A percentile compares a stretch with the other conserved stretches of the same genome.
Evolutionary conservation across 2,113 vertebrate genomes (phyloP).

Genomic region (Mungos mungo): DNA sequence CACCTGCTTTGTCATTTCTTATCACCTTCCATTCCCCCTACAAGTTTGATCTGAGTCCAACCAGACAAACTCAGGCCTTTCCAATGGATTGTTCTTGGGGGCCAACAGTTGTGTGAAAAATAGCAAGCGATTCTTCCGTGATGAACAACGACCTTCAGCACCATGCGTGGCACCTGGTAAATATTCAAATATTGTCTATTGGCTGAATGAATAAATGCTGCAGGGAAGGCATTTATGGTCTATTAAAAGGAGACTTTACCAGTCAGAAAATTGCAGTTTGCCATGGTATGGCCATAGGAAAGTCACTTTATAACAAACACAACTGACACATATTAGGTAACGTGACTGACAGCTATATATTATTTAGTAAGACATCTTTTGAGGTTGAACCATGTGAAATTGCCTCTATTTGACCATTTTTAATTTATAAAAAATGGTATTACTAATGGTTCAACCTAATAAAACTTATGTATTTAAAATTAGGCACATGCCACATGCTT

Average conservation of each 20-base stretch:
- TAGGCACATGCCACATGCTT: neutral
- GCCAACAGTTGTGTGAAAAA: neutral
- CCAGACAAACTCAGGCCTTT: neutral
- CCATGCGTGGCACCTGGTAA: neutral
- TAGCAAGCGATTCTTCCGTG: neutral
- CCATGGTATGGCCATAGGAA: neutral
- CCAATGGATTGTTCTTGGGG: neutral
- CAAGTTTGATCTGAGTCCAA: neutral
- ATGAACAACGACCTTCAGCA: neutral
- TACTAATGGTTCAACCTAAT: neutral
- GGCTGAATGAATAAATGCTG: neutral
- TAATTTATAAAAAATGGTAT: conserved; percentile 31
- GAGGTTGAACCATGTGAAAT: neutral
- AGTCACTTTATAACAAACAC: neutral
- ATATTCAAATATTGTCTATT: neutral
- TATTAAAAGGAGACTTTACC: neutral
- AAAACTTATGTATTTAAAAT: conserved; percentile 57
- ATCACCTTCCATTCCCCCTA: neutral
- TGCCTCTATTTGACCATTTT: neutral
- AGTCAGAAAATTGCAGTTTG: neutral
- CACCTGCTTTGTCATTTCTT: neutral
- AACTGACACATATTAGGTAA: neutral
- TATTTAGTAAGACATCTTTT: neutral
- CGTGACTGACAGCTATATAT: neutral
- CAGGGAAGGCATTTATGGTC: neutral